Conservation (phyloP, 2,797 vertebrate genomes). For the Mormyrus hasselquistii region DNA sequence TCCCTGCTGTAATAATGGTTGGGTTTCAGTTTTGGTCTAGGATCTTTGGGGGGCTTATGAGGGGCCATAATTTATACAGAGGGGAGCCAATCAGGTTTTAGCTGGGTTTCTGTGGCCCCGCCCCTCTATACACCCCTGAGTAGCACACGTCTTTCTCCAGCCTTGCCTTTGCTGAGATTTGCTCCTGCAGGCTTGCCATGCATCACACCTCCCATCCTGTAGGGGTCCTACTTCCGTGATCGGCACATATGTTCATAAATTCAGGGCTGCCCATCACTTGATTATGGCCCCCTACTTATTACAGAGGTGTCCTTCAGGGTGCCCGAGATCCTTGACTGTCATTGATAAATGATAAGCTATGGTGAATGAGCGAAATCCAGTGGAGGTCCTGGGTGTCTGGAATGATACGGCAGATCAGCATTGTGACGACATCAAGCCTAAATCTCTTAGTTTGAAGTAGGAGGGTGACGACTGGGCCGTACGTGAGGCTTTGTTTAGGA, state of each 20-base stretch:
- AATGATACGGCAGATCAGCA: not conserved
- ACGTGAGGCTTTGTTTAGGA: not conserved
- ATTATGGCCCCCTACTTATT: conserved; percentile 55
- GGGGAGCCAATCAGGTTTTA: not conserved
- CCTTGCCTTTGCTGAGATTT: not conserved
- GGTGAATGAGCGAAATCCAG: conserved; percentile 25
- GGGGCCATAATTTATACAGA: not conserved
- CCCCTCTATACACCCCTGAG: not conserved
- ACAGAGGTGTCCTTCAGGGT: conserved; percentile 52
- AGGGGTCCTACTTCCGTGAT: conserved; percentile 49
- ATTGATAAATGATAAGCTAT: conserved; percentile 30
- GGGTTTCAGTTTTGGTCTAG: conserved; percentile 27
- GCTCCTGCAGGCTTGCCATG: conserved; percentile 33
- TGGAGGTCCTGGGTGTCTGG: conserved; percentile 3
- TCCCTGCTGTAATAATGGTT: conserved; percentile 42
- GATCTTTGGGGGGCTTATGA: not conserved
- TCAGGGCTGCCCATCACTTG: conserved; percentile 47
- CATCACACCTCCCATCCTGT: conserved; percentile 47
- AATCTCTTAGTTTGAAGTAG: not conserved
- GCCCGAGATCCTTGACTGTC: conserved; percentile 44
- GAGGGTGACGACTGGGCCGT: not conserved
- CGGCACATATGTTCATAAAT: conserved; percentile 55
- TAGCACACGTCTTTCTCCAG: not conserved
- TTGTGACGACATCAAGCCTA: not conserved
- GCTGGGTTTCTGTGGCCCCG: not conserved